phyloP scores from a whole-genome alignment of 1,140 invertebrate species.

The Carposina sasakii region DNA sequence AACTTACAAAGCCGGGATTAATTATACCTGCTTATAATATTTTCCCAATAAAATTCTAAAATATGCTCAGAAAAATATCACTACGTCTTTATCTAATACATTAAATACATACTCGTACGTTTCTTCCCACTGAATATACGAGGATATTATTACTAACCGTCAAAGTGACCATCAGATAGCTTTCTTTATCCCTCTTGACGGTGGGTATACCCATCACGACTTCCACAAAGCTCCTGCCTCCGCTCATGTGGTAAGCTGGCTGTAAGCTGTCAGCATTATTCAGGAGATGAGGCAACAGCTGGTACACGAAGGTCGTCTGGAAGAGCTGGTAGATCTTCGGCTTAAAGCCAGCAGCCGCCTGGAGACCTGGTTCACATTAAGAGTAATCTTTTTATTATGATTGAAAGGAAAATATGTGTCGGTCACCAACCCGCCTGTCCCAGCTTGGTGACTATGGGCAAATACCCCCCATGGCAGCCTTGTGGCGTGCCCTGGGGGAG shows the following conservation, averaged over 20 bases:
- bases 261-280: conserved; percentile 84
- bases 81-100: too few relatives aligned
- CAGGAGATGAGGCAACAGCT: conserved; percentile 90
- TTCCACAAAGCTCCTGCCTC: conserved; percentile 82
- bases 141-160: conserved; percentile 20
- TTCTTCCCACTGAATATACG: neutral
- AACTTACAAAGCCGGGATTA: too few relatives aligned
- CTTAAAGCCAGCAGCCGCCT: conserved; percentile 27
- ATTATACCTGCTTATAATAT: too few relatives aligned
- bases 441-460: too few relatives aligned
- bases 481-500: too few relatives aligned
- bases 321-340: conserved; percentile 27
- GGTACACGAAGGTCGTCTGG: conserved; percentile 70
- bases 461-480: too few relatives aligned
- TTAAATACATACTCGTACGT: too few relatives aligned
- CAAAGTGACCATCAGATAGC: conserved; percentile 90
- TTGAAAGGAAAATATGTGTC: too few relatives aligned
- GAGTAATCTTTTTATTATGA: too few relatives aligned
- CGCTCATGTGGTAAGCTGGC: conserved; percentile 85
- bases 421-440: too few relatives aligned
- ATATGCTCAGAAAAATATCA: too few relatives aligned
- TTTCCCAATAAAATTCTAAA: too few relatives aligned
- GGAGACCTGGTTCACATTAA: conserved; percentile 26
- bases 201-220: conserved; percentile 90
- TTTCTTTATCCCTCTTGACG: conserved; percentile 90